Evolutionary conservation across 2,888 invertebrate species (phyloP).

Genomic region (Mesorhabditis spiculigera): DNA sequence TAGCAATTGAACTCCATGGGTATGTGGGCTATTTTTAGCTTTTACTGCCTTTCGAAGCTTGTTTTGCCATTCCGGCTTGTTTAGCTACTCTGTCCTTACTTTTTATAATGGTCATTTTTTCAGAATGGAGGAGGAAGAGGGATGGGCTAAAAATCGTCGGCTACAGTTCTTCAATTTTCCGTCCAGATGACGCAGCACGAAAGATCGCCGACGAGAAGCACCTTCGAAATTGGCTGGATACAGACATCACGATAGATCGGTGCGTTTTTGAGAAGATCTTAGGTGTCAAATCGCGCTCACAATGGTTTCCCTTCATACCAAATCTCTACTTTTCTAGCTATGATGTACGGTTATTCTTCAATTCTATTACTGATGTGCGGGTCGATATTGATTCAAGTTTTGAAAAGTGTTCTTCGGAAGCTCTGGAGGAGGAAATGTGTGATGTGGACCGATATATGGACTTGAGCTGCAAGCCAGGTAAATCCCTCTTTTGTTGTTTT

Average conservation of each 20-base stretch:
- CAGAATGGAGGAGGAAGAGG: no score
- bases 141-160: no score
- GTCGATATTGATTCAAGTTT: slow-evolving; percentile 68
- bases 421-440: slow-evolving; percentile 81
- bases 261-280: not conserved
- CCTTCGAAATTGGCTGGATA: slow-evolving; percentile 2
- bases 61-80: no score
- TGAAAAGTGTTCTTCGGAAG: slow-evolving; percentile 48
- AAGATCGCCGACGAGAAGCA: not conserved
- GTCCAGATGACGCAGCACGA: no score
- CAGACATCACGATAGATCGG: not conserved
- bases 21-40: no score
- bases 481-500: no score
- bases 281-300: not conserved
- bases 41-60: no score
- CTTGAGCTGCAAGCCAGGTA: slow-evolving; percentile 5
- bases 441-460: slow-evolving; percentile 91
- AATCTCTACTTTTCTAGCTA: slow-evolving; percentile 39
- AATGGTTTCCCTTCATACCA: no score
- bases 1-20: no score
- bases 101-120: no score
- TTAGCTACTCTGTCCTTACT: no score
- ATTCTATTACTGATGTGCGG: slow-evolving; percentile 58
- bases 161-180: no score
- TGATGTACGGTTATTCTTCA: slow-evolving; percentile 50